Percentiles rank a stretch among this genome's conserved stretches.
Evolutionary conservation across 2,113 vertebrate species (phyloP).

Genomic region (Chaetura pelagica): DNA sequence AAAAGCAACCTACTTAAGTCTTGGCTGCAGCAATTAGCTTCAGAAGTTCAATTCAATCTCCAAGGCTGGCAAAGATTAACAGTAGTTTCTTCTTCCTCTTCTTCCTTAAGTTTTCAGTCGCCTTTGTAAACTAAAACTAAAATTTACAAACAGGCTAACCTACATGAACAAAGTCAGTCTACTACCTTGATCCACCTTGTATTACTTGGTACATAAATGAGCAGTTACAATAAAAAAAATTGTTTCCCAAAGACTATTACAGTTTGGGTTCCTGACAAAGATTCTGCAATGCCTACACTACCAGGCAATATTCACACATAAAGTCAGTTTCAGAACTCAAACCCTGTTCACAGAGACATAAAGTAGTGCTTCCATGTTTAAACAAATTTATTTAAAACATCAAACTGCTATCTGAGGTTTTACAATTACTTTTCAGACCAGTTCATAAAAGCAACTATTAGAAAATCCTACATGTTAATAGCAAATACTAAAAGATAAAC

Average conservation of each 20-base stretch:
- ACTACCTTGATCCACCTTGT: neutral
- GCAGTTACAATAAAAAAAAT: neutral
- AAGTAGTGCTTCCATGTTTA: rapidly evolving
- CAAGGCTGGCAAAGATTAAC: neutral
- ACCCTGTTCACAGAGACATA: neutral
- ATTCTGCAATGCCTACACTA: neutral
- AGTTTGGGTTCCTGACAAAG: neutral
- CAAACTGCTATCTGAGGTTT: neutral
- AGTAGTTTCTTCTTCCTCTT: neutral
- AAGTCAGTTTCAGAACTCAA: neutral
- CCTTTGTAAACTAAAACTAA: neutral
- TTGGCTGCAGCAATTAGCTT: neutral
- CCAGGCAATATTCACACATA: neutral
- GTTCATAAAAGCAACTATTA: neutral
- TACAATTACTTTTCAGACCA: neutral
- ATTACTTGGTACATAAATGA: neutral
- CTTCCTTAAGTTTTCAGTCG: neutral
- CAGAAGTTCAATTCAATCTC: neutral
- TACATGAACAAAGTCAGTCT: neutral
- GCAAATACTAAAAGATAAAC: neutral
- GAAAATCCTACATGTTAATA: rapidly evolving
- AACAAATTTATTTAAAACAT: neutral
- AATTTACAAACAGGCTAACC: neutral
- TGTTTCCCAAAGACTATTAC: rapidly evolving
- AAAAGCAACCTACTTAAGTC: neutral